These are phyloP conservation scores for Scaptomyza polygonia DNA, from an alignment of 2,888 invertebrate species.

Conservation along the genomic window DNA sequence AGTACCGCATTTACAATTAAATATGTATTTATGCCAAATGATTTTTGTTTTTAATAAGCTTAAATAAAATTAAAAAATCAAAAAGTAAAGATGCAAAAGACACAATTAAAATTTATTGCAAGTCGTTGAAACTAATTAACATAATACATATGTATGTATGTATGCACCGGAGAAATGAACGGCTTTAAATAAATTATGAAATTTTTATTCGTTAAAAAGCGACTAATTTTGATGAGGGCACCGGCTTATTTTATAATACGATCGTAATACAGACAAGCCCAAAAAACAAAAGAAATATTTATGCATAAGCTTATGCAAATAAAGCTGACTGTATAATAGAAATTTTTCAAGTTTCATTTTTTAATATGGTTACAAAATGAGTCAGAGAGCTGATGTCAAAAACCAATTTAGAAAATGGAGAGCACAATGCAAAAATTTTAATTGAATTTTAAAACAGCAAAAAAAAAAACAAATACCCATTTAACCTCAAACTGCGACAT, in stretches of 20 bases:
- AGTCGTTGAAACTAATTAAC: constrained; percentile 70
- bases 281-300: constrained; percentile 24
- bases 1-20: constrained; percentile 45
- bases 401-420: constrained; percentile 28
- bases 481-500: constrained; percentile 41
- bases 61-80: constrained; percentile 63
- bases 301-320: constrained; percentile 24
- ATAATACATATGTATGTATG: constrained; percentile 69
- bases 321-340: constrained; percentile 39
- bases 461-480: constrained; percentile 15
- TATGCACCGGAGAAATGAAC: constrained; percentile 47
- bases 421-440: constrained; percentile 3
- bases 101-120: constrained; percentile 21
- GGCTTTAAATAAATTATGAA: constrained; percentile 64
- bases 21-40: constrained; percentile 54
- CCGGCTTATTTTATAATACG: constrained; percentile 12
- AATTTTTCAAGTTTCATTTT: constrained; percentile 29
- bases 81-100: constrained; percentile 23
- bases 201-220: constrained; percentile 66
- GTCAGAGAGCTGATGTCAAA: constrained; percentile 52
- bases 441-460: constrained; percentile 2
- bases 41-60: constrained; percentile 58
- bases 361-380: constrained; percentile 26
- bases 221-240: constrained; percentile 51
- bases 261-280: constrained; percentile 45